Base-by-base conservation (phyloP, 2,797 vertebrate species). In the Pseudochirops corinnae region DNA sequence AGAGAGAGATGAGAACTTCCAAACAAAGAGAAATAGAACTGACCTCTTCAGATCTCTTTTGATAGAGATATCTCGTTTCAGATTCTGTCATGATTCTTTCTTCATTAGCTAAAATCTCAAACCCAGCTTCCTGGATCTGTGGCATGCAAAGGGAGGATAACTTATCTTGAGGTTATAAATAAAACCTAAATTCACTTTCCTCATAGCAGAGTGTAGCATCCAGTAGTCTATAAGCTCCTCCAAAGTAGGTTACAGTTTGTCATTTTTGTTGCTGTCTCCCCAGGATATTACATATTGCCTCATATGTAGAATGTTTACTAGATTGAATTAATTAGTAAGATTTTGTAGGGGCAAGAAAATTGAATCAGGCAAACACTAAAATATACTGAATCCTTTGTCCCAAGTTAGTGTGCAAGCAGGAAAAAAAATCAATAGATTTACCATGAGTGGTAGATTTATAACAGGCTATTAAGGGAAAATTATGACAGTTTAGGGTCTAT, bases 91-190 rank as follows among this genome's bases (percentile, higher is more conserved):
- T 97, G 2, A 92, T 99, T 91, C 98, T 98, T 92, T 99, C 99
- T 97, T 99, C 99, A 0, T 99, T 98, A 56, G 98, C 98, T 96
- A 99, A 96, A 95, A 99, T 99, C 98, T 99, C 98, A 98, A 99
- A 99, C 29, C 99, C 99, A 55, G 99, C 99, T 82, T 99, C 99
- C 97, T 99, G 99, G 96, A 99, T 99, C 99, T 99, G 96, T 87
- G 96, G 92, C 92, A 82, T 53, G 93, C 0, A 94, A 5, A 93
- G 7, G 29, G 13, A 95, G 0, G 5, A 67, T 5, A 94, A 24
- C 3, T 12, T 90, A 46, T 91, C 56, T 50, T 60, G 21, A 74
- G 94, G 91, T 52, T 60, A 67, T 87, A 93, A 95, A 55, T 57
- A 82, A 92, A 96, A 60, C 92, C 56, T 29, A 50, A 28, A 87